Evolutionary conservation across 2,888 invertebrate species (phyloP), one percentile per base, ranked within the genome.

Genomic region (Heliothis peltigera): DNA sequence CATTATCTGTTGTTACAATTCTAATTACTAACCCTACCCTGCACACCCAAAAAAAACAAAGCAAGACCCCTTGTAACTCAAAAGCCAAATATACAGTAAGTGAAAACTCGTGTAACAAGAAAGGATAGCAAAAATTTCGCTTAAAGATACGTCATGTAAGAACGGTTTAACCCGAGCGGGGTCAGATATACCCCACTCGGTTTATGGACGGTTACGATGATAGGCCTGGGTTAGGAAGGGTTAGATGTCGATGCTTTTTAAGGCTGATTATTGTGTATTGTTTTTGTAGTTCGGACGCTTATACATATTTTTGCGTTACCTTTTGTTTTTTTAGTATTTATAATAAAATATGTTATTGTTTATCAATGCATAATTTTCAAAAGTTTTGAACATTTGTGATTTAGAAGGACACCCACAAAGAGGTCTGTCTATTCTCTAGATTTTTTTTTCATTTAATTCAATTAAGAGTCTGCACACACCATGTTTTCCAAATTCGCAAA

Each of bases 181-280:
- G 90, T 89, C 88, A 89, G 70, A 79, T 79, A 75, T 78, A 69
- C 77, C 75, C 73, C 76, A 76, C 82, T 75, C 81, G 83, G 79
- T 89, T 91, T 91, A 91, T 88, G 77, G 85, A 86, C 88, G 89
- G 80, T 86, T 86, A 83, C 77, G 80, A 83, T 88, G 89, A 89
- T 90, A 87, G 87, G 83, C 82, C 57, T 57, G 58, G 68, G 67
- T 57, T 80, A 80, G 77, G 48, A 64, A 70, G 83, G 69, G 75
- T 59, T 55, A 43, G 56, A 73, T 60, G 63, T 77, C 70, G 73
- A 77, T 78, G 63, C 64, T 65, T 66, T 67, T 76, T 77, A 64
- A 75, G 75, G 75, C 69, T 57, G 64, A 65, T 75, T 78, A 64
- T 68, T 60, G 55, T 61, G 66, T 69, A 70, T 72, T 65, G 55